phyloP scores from a whole-genome alignment of 1,140 invertebrate species.

The Pemphigus obesinymphae region DNA sequence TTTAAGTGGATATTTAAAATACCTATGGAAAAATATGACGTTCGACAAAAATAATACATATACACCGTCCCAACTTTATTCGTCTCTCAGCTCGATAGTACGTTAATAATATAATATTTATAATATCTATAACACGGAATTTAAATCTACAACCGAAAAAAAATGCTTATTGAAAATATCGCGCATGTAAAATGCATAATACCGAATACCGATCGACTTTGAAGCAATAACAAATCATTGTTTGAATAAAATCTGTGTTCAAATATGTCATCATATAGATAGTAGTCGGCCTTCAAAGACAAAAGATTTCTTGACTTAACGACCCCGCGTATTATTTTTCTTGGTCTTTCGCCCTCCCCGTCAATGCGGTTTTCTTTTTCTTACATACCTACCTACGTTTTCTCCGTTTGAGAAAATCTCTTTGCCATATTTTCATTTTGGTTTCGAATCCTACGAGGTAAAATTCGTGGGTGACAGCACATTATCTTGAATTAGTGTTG shows the following conservation, averaged over 20 bases:
- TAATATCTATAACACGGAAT: too few species aligned
- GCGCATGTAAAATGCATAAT: background rate
- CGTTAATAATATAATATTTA: too few species aligned
- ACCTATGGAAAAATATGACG: background rate
- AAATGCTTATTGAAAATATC: too few species aligned
- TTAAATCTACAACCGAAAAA: too few species aligned
- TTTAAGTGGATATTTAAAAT: background rate
- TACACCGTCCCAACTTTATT: background rate
- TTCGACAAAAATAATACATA: background rate
- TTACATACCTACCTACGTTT: background rate
- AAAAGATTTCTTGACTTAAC: background rate
- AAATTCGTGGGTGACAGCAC: background rate
- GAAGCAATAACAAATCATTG: background rate
- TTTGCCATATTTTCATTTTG: background rate
- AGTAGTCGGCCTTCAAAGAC: background rate
- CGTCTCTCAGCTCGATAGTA: background rate
- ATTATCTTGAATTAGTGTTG: conserved; percentile 10
- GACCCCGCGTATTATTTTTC: background rate
- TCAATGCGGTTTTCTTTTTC: background rate
- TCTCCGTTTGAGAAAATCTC: background rate
- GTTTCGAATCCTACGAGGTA: background rate
- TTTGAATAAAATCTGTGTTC: background rate
- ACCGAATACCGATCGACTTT: background rate
- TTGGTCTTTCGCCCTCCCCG: background rate
- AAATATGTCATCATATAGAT: background rate